These are phyloP conservation scores for Diadromus collaris DNA, from an alignment of 2,888 invertebrate species.

Conservation along the genomic window DNA sequence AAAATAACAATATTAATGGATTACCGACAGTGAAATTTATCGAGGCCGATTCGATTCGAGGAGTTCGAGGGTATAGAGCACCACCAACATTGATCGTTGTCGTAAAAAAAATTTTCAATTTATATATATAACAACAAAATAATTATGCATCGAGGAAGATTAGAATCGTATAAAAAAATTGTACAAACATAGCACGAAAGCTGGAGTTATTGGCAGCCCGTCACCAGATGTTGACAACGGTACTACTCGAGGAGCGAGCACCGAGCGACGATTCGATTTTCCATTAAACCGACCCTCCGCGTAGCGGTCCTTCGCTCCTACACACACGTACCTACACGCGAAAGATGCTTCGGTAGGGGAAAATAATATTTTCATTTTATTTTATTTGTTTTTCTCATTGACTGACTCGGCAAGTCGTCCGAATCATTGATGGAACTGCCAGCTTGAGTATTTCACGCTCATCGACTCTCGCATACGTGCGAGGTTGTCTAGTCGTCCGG, in stretches of 20 bases:
- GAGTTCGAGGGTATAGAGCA: too few relatives aligned
- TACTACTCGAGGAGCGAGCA: neutral
- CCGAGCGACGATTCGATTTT: slow-evolving; percentile 59
- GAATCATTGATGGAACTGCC: neutral
- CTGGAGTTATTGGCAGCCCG: neutral
- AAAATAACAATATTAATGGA: neutral
- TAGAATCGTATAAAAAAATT: too few relatives aligned
- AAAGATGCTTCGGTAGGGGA: neutral
- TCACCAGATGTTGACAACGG: slow-evolving; percentile 16
- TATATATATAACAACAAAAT: too few relatives aligned
- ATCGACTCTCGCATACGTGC: neutral
- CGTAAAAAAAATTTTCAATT: too few relatives aligned
- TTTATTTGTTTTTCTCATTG: neutral
- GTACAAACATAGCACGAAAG: neutral
- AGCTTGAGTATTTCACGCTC: neutral
- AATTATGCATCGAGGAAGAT: too few relatives aligned
- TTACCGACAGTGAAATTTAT: neutral
- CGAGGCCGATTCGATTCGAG: neutral
- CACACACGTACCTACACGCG: neutral
- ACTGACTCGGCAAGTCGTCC: neutral
- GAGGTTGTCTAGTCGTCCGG: neutral
- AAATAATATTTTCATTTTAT: slow-evolving; percentile 4
- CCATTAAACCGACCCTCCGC: slow-evolving; percentile 62
- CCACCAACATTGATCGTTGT: too few relatives aligned
- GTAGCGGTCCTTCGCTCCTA: slow-evolving; percentile 53